phyloP scores from a whole-genome alignment of 2,797 vertebrate species.

The Astyanax mexicanus region DNA sequence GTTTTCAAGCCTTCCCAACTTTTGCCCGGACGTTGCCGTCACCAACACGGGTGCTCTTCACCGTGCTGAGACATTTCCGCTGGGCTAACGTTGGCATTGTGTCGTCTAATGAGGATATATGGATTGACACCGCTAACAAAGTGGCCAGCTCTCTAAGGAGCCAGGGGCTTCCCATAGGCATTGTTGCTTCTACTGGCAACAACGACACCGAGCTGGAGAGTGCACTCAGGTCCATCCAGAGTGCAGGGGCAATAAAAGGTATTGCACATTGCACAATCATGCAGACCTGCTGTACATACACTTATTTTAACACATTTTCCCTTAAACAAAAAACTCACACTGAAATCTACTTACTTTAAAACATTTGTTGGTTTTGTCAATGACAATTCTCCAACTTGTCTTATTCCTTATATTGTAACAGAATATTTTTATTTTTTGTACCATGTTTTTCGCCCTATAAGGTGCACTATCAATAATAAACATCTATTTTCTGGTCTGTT shows the following conservation, averaged over 20 bases:
- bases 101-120: slow-evolving; percentile 82
- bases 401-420: too few relatives aligned
- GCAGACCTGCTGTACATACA: background rate
- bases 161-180: slow-evolving; percentile 74
- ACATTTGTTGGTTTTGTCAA: too few relatives aligned
- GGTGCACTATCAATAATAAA: too few relatives aligned
- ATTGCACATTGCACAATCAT: slow-evolving; percentile 59
- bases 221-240: slow-evolving; percentile 73
- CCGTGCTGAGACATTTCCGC: slow-evolving; percentile 79
- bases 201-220: slow-evolving; percentile 76
- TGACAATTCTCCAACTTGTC: too few relatives aligned
- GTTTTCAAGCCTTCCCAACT: slow-evolving; percentile 70
- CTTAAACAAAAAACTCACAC: too few relatives aligned
- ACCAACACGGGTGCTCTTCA: slow-evolving; percentile 73
- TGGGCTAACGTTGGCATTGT: slow-evolving; percentile 82
- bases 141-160: slow-evolving; percentile 75
- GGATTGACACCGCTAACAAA: slow-evolving; percentile 77
- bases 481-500: too few relatives aligned
- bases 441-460: too few relatives aligned
- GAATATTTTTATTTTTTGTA: too few relatives aligned
- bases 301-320: background rate
- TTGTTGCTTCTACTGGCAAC: slow-evolving; percentile 74
- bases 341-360: too few relatives aligned
- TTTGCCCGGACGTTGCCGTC: slow-evolving; percentile 74
- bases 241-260: slow-evolving; percentile 76